Percentiles rank a stretch among this genome's conserved stretches.
Evolutionary conservation across 2,113 vertebrate species (phyloP).

Genomic region (Gavialis gangeticus): DNA sequence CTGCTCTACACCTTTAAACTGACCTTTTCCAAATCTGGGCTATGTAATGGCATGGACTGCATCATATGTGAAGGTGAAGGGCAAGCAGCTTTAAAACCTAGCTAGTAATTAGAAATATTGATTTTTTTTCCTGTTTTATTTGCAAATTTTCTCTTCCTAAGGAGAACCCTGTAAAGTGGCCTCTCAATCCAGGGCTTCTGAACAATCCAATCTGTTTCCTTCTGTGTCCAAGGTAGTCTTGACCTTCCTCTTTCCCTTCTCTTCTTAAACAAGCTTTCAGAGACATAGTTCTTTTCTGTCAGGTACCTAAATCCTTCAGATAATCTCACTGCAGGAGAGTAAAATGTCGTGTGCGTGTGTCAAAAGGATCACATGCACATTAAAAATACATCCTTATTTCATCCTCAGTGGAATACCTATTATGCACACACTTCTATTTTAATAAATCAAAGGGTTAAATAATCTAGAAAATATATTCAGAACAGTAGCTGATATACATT

Average conservation of each 20-base stretch:
- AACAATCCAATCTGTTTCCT: not conserved
- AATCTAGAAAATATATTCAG: not conserved
- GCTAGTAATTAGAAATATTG: not conserved
- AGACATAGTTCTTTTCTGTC: not conserved
- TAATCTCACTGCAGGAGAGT: not conserved
- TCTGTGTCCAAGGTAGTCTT: not conserved
- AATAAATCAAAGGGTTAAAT: not conserved
- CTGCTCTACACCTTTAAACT: not conserved
- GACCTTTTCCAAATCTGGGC: not conserved
- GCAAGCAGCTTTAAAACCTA: not conserved
- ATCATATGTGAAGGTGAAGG: not conserved
- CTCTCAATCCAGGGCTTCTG: not conserved
- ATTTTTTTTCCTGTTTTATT: not conserved
- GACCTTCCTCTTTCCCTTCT: not conserved
- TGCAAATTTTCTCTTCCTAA: not conserved
- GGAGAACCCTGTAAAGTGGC: not conserved
- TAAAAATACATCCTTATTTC: not conserved
- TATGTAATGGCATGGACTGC: not conserved
- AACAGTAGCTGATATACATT: not conserved
- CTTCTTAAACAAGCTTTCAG: not conserved
- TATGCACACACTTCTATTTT: not conserved
- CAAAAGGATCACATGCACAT: accelerated
- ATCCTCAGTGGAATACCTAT: not conserved
- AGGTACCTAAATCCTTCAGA: not conserved
- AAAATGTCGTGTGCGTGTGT: not conserved